These are phyloP conservation scores for Eutolmus rufibarbis DNA, from an alignment of 2,888 invertebrate genomes.

Conservation along the genomic window DNA sequence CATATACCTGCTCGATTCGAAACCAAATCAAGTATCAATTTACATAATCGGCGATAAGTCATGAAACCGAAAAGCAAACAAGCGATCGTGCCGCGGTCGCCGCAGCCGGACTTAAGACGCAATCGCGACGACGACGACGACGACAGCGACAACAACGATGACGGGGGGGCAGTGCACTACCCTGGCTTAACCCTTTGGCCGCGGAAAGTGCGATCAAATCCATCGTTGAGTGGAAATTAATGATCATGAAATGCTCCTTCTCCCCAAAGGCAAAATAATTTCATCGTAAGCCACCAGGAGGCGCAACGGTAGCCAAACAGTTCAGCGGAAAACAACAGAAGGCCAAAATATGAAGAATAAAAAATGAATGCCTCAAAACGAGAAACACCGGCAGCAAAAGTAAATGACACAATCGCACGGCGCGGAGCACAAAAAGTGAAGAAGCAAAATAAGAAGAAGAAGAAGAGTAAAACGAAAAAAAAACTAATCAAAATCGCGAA, in stretches of 20 bases:
- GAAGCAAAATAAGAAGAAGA: slow-evolving; percentile 12
- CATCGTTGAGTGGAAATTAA: not conserved
- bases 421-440: not conserved
- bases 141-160: not conserved
- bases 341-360: not conserved
- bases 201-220: not conserved
- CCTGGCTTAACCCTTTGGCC: not conserved
- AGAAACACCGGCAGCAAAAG: not conserved
- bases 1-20: not conserved
- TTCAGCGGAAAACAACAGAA: not conserved
- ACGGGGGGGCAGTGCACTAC: not conserved
- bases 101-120: not conserved
- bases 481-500: slow-evolving; percentile 31
- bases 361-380: not conserved
- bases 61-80: not conserved
- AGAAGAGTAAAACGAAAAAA: not conserved
- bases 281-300: not conserved
- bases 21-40: not conserved
- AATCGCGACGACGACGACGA: not conserved
- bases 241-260: not conserved
- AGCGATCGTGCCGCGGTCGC: not conserved
- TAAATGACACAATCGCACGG: not conserved
- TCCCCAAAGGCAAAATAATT: slow-evolving; percentile 7
- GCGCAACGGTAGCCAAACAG: not conserved
- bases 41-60: slow-evolving; percentile 10